These are phyloP conservation scores for Artibeus jamaicensis DNA, from an alignment of 2,797 vertebrate species.

Conservation along the genomic window DNA sequence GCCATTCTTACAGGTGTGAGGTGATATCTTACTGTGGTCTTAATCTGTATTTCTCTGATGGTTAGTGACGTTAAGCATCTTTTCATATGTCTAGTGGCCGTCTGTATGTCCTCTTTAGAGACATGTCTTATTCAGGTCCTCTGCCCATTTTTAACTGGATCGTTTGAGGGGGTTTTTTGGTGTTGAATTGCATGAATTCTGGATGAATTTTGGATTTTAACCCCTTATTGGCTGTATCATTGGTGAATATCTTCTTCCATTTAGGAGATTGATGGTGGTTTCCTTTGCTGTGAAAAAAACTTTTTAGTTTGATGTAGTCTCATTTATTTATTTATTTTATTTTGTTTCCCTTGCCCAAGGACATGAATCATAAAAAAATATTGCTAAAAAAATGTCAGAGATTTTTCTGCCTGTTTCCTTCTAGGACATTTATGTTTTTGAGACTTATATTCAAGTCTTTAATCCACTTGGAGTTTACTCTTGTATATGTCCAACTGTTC, in stretches of 20 bases:
- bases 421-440: not conserved
- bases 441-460: not conserved
- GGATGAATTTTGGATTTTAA: not conserved
- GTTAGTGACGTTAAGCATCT: not conserved
- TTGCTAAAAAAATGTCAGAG: not conserved
- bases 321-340: not conserved
- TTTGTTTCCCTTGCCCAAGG: not conserved
- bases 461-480: not conserved
- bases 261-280: not conserved
- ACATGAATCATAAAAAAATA: not conserved
- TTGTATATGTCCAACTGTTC: not conserved
- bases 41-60: not conserved
- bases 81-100: not conserved
- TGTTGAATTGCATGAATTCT: not conserved
- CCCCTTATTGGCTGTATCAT: not conserved
- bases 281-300: not conserved
- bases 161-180: not conserved
- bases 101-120: not conserved
- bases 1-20: not conserved
- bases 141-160: not conserved
- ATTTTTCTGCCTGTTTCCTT: not conserved
- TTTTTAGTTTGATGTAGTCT: not conserved
- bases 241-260: not conserved
- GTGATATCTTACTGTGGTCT: not conserved
- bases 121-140: not conserved